Evolutionary conservation across 2,888 invertebrate species (phyloP).

Genomic region (Dryocosmus kuriphilus): DNA sequence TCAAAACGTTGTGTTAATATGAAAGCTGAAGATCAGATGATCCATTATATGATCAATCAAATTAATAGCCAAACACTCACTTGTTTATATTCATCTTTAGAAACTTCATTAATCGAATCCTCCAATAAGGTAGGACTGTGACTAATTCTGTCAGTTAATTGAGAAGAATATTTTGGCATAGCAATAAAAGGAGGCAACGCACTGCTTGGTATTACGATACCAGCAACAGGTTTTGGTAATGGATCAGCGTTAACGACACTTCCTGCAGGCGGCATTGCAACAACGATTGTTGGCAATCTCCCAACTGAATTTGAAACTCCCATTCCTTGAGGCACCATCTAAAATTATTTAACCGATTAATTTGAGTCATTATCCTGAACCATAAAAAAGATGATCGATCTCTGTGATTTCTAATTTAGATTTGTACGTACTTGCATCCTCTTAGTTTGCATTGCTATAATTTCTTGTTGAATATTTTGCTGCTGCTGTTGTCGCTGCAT

Average conservation of each 20-base stretch:
- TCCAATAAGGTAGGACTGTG: conserved; percentile 67
- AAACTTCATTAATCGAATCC: conserved; percentile 72
- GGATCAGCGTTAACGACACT: conserved; percentile 55
- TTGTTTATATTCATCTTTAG: conserved; percentile 71
- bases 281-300: conserved; percentile 62
- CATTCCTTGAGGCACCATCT: conserved; percentile 52
- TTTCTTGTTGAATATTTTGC: conserved; percentile 52
- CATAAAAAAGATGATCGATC: too few species aligned
- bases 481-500: conserved; percentile 61
- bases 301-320: conserved; percentile 56
- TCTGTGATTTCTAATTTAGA: not conserved
- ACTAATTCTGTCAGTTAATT: conserved; percentile 73
- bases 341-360: not conserved
- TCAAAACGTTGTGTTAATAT: conserved; percentile 15
- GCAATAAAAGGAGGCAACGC: conserved; percentile 72
- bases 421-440: conserved; percentile 64
- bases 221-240: conserved; percentile 52
- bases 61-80: conserved; percentile 53
- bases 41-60: not conserved
- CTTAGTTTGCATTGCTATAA: conserved; percentile 64
- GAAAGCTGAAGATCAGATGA: not conserved
- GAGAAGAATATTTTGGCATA: conserved; percentile 72
- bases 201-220: conserved; percentile 48
- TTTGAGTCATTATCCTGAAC: too few species aligned
- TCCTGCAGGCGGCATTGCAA: conserved; percentile 63